Evolutionary conservation across 2,113 vertebrate genomes (phyloP), one percentile per base, ranked within the genome.

Genomic region (Pterophyllum scalare): DNA sequence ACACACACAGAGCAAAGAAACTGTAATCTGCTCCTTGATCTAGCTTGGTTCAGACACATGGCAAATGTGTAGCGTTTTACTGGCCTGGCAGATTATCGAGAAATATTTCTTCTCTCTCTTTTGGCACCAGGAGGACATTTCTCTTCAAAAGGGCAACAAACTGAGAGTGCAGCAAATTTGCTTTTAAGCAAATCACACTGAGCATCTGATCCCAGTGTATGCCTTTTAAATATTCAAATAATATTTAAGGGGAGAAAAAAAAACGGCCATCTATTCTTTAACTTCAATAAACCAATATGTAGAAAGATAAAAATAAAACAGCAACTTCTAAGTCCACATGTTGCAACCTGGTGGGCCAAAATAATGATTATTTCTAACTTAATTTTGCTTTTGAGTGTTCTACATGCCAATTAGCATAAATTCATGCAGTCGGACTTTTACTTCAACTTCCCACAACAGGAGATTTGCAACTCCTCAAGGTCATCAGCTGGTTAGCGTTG

Each of bases 11-110:
- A 17, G 46, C 6, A 75, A 9, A 74, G 70, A 24, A 81, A 82
- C 59, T 38, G 35, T 82, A 89, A 90, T 91, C 83, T 83, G 61
- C 38, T 79, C 70, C 78, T 82, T 86, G 75, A 90, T 87, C 89
- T 77, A 3, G 26, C 49, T 22, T 19, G 82, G 40, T 87, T 88
- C 38, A 80, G 75, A 76, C 54, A 65, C 77, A 88, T 75, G 75
- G 77, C 46, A 74, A 92, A 87, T 84, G 72, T 79, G 54, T 67
- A 11, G 67, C 11, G 33, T 24, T 89, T 77, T 43, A 54, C 52
- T 46, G 46, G 24, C 78, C 31, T 54, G 65, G 60, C 70, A 80
- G 7, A 35, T 65, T 3, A n/a, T 84, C 59, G 58, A 54, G 59
- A 79, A 76, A 24, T 65, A 64, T 62, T 87, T 77, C 10, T 46